A percentile compares a stretch with the other conserved stretches of the same genome.
phyloP scores from a whole-genome alignment of 1,140 invertebrate species.

The Drosophila leontia region DNA sequence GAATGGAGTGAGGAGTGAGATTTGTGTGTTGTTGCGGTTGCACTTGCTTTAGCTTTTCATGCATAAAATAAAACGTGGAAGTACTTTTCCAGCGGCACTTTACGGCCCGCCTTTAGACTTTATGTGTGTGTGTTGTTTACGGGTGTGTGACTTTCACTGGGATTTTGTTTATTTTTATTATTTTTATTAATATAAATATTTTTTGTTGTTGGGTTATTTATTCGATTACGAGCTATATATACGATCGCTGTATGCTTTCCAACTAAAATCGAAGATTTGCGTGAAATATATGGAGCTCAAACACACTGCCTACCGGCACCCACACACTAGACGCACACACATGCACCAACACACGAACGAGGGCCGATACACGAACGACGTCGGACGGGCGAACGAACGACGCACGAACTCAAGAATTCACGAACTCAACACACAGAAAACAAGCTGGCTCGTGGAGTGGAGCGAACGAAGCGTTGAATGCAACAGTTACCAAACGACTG shows the following conservation, averaged over 20 bases:
- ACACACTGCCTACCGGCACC: constrained; percentile 14
- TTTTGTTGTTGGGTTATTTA: constrained; percentile 12
- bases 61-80: constrained; percentile 59
- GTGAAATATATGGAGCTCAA: constrained; percentile 2
- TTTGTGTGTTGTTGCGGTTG: constrained; percentile 54
- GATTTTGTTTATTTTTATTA: constrained; percentile 3
- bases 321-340: constrained; percentile 14
- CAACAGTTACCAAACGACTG: constrained; percentile 84
- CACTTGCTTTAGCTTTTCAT: constrained; percentile 66
- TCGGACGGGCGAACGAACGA: constrained; percentile 32
- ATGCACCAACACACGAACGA: constrained; percentile 27
- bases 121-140: constrained; percentile 19
- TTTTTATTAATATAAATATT: constrained; percentile 1
- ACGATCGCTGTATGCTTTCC: constrained; percentile 16
- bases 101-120: constrained; percentile 60
- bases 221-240: constrained; percentile 9
- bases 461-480: constrained; percentile 81
- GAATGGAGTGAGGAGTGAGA: constrained; percentile 47
- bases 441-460: constrained; percentile 18
- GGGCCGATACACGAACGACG: constrained; percentile 13
- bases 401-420: constrained; percentile 27
- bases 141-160: constrained; percentile 16
- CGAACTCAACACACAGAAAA: constrained; percentile 23
- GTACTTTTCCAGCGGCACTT: constrained; percentile 58
- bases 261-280: constrained; percentile 21